Base-by-base conservation (phyloP, 2,888 invertebrate genomes). In the Zaprionus lineosus region DNA sequence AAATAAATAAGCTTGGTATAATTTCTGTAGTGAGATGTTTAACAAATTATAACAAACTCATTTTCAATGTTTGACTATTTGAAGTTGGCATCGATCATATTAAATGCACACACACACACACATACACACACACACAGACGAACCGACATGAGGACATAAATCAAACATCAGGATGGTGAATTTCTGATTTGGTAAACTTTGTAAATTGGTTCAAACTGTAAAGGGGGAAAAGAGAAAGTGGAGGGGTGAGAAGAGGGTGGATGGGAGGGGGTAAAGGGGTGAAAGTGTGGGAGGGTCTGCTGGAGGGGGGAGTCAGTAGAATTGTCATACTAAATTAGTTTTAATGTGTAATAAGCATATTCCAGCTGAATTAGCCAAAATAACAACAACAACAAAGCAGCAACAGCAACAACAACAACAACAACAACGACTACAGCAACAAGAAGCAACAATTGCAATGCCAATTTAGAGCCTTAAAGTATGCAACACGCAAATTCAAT, bases 301-400 rank as follows among this genome's bases (percentile, higher is more conserved):
- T n/a, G 11, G 12, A 3, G 3, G 39, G 15, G 39, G 14, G 33
- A 43, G 58, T 44, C 47, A 53, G 77, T 56, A 31, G 61, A 56
- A 73, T 58, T 64, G 58, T 69, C 64, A 83, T 84, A 84, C 73
- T 75, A 75, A 77, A 77, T 77, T 77, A 84, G 77, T 79, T 77
- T 77, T 79, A 84, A 84, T 84, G 77, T 73, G 76, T 72, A 77
- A 77, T 77, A 77, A 75, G 77, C 77, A 84, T 84, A 84, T 77
- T 83, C 68, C 73, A 58, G 72, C 53, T 63, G 64, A 83, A 77
- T 77, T 77, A 75, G 79, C 60, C 63, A 65, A 78, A 70, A 64
- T 47, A 37, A 74, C 53, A 48, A n/a, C 48, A 52, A 40, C 53
- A 65, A 78, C 66, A 64, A 48, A 37, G 70, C 53, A 48, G 9